Conservation (phyloP, 2,113 vertebrate species). For the Herpetotheres cachinnans region DNA sequence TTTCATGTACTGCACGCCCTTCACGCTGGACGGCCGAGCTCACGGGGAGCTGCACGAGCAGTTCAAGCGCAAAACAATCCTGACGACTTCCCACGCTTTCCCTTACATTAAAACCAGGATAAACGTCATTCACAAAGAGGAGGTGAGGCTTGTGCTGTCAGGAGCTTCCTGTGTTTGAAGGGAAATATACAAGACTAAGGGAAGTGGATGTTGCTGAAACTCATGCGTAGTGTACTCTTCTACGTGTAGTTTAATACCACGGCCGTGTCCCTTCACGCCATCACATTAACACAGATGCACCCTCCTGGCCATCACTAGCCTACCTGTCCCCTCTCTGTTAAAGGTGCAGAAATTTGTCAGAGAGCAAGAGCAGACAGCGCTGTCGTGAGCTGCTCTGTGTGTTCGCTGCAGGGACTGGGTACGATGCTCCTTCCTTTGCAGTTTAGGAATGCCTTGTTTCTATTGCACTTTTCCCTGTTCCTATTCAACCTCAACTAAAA, state of each 20-base stretch:
- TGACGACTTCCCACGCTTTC: constrained; percentile 96
- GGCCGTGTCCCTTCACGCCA: accelerated
- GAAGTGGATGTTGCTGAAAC: neutral
- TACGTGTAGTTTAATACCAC: neutral
- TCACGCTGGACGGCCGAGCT: constrained; percentile 94
- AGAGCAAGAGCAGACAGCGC: neutral
- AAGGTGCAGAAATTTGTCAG: neutral
- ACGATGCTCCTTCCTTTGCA: neutral
- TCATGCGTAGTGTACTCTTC: accelerated
- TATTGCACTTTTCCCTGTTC: neutral
- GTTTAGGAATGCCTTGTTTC: neutral
- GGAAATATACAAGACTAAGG: accelerated
- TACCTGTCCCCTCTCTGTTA: neutral
- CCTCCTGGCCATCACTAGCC: neutral
- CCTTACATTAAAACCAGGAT: constrained; percentile 99
- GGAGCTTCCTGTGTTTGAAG: neutral
- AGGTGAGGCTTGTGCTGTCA: constrained; percentile 73
- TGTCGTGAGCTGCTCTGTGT: neutral
- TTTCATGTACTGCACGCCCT: constrained; percentile 98
- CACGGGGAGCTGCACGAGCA: constrained; percentile 97
- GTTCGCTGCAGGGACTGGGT: neutral
- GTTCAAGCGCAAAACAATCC: constrained; percentile 95
- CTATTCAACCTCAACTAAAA: neutral
- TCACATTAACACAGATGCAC: neutral
- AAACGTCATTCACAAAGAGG: constrained; percentile 97